Percentiles rank a stretch among this genome's conserved stretches.
Conservation (phyloP, 2,797 vertebrate genomes). For the Adelosebastes latens region DNA sequence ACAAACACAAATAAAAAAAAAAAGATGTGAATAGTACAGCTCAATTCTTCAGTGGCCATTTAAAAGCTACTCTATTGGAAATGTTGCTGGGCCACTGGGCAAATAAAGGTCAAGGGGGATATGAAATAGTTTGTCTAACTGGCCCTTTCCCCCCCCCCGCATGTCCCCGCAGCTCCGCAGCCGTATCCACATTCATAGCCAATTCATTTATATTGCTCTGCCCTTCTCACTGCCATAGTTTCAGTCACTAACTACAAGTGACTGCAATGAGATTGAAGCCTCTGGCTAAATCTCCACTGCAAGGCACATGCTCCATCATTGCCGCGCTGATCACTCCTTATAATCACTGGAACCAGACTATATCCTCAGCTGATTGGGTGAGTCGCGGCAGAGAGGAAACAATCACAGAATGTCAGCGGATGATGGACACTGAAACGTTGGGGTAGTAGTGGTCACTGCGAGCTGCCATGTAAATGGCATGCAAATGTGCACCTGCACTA, state of each 20-base stretch:
- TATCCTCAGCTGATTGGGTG: conserved; percentile 78
- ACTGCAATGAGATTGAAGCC: conserved; percentile 83
- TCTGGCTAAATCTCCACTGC: conserved; percentile 71
- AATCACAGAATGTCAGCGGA: conserved; percentile 79
- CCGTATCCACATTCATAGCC: conserved; percentile 76
- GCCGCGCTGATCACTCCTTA: conserved; percentile 77
- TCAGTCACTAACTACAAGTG: conserved; percentile 80
- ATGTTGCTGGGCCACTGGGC: conserved; percentile 79
- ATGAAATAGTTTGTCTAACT: conserved; percentile 83
- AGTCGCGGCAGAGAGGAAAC: conserved; percentile 70
- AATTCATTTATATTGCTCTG: conserved; percentile 81
- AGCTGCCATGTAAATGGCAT: conserved; percentile 80
- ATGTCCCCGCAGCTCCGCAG: conserved; percentile 61
- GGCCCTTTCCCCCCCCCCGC: conserved; percentile 51
- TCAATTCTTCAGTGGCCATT: conserved; percentile 75
- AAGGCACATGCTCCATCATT: conserved; percentile 74
- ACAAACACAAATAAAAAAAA: conserved; percentile 12
- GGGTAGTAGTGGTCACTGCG: conserved; percentile 70
- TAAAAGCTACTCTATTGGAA: conserved; percentile 77
- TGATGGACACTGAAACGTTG: conserved; percentile 71
- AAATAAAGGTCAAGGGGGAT: conserved; percentile 83
- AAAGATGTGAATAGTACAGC: conserved; percentile 50
- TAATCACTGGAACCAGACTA: conserved; percentile 78
- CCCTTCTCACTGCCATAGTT: conserved; percentile 73
- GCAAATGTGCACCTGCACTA: conserved; percentile 83